Percentiles rank a stretch among this genome's conserved stretches.
Conservation (phyloP, 2,113 vertebrate species). For the Colaptes auratus region DNA sequence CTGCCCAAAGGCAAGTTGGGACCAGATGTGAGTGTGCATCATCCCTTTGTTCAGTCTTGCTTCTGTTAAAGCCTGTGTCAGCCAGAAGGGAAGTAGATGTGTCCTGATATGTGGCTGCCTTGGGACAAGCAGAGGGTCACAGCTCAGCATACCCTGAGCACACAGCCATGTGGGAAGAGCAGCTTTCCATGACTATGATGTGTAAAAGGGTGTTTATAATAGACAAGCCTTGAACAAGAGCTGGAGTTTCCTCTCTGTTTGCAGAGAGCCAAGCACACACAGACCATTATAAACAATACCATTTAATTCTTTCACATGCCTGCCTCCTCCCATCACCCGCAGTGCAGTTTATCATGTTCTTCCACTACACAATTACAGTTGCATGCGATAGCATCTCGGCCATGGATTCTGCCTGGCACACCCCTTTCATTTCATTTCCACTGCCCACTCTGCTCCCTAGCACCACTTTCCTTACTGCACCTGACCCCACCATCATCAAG, state of each 20-base stretch:
- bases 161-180: not conserved
- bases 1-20: not conserved
- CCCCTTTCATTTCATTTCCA: constrained; percentile 64
- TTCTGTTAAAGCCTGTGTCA: not conserved
- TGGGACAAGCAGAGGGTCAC: not conserved
- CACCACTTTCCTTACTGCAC: constrained; percentile 36
- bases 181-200: not conserved
- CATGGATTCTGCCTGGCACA: constrained; percentile 24
- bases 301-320: not conserved
- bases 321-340: constrained; percentile 55
- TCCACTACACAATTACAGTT: constrained; percentile 18
- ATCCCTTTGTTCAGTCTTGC: rapidly evolving
- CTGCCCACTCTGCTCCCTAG: not conserved
- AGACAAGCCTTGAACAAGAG: not conserved
- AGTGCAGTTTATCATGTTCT: not conserved
- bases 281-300: constrained; percentile 27
- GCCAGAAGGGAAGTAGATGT: not conserved
- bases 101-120: not conserved
- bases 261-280: constrained; percentile 1
- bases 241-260: constrained; percentile 12
- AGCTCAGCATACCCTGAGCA: not conserved
- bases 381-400: constrained; percentile 47
- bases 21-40: not conserved
- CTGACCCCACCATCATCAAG: constrained; percentile 27
- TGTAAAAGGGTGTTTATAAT: not conserved